These are phyloP conservation scores for Sturmia bella DNA, from an alignment of 2,888 invertebrate genomes.

Conservation along the genomic window DNA sequence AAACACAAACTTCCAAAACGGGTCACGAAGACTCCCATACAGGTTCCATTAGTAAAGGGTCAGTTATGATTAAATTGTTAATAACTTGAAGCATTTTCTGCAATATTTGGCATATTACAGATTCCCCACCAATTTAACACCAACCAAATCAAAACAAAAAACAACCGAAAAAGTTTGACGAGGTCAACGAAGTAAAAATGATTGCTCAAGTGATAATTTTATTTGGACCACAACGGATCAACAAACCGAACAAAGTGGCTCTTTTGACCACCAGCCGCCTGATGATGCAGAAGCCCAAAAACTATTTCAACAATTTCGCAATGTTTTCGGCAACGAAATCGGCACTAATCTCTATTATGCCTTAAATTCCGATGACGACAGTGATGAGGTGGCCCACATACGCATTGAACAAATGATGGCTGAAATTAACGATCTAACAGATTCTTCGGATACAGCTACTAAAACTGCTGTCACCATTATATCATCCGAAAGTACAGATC, in stretches of 20 bases:
- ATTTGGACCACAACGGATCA: conserved; percentile 69
- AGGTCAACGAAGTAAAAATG: conserved; percentile 82
- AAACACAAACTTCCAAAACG: conserved; percentile 80
- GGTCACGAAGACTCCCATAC: conserved; percentile 76
- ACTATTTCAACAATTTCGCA: conserved; percentile 75
- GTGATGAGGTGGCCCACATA: conserved; percentile 73
- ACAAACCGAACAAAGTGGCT: conserved; percentile 38
- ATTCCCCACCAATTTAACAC: conserved; percentile 77
- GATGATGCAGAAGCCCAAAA: conserved; percentile 61
- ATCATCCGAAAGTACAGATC: conserved; percentile 58
- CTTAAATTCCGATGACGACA: conserved; percentile 72
- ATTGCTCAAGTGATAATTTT: conserved; percentile 80
- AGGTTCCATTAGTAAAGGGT: conserved; percentile 78
- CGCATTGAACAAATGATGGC: conserved; percentile 76
- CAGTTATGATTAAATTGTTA: conserved; percentile 34
- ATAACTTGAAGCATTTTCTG: no score
- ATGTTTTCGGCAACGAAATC: conserved; percentile 75
- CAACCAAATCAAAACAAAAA: conserved; percentile 79
- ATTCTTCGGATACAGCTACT: conserved; percentile 63
- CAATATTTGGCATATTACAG: conserved; percentile 60
- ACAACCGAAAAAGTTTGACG: conserved; percentile 82
- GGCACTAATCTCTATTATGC: conserved; percentile 74
- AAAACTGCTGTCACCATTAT: conserved; percentile 66
- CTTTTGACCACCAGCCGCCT: conserved; percentile 38
- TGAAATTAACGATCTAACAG: conserved; percentile 73